These are phyloP conservation scores for Drosophila macrospina DNA, from an alignment of 2,888 invertebrate genomes.

Conservation along the genomic window DNA sequence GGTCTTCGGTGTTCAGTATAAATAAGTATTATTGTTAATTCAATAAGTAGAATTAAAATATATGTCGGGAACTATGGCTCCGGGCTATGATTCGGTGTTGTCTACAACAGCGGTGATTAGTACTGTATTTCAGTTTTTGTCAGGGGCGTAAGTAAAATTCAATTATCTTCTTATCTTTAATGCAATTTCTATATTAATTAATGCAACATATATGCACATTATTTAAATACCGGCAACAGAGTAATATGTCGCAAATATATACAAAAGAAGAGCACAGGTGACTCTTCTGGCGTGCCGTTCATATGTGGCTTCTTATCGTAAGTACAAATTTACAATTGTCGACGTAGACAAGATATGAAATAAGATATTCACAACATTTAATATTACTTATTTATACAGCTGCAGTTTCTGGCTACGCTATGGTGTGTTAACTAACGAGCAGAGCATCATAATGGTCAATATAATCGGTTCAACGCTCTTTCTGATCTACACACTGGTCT, in stretches of 20 bases:
- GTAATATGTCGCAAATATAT: slow-evolving; percentile 92
- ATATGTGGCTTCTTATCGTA: slow-evolving; percentile 91
- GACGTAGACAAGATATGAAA: slow-evolving; percentile 56
- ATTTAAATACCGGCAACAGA: slow-evolving; percentile 86
- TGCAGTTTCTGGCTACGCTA: slow-evolving; percentile 93
- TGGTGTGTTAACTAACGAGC: slow-evolving; percentile 90
- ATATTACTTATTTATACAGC: slow-evolving; percentile 84
- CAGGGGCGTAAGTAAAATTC: slow-evolving; percentile 91
- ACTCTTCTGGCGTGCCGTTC: slow-evolving; percentile 91
- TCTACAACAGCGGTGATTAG: slow-evolving; percentile 89
- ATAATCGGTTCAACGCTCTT: slow-evolving; percentile 90
- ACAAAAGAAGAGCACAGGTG: slow-evolving; percentile 90
- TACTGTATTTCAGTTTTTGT: slow-evolving; percentile 93
- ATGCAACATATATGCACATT: slow-evolving; percentile 15
- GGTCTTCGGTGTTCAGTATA: slow-evolving; percentile 36
- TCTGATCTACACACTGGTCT: slow-evolving; percentile 89
- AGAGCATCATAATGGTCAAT: slow-evolving; percentile 91
- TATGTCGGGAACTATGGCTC: slow-evolving; percentile 42
- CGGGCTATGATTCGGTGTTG: slow-evolving; percentile 76
- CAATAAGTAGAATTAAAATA: slow-evolving; percentile 15
- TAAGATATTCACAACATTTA: slow-evolving; percentile 3
- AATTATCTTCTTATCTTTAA: slow-evolving; percentile 4
- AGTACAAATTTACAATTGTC: slow-evolving; percentile 83
- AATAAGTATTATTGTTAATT: slow-evolving; percentile 24
- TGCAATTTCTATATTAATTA: slow-evolving; percentile 18